phyloP scores from a whole-genome alignment of 2,113 vertebrate species.

The Chaetodon trifascialis region DNA sequence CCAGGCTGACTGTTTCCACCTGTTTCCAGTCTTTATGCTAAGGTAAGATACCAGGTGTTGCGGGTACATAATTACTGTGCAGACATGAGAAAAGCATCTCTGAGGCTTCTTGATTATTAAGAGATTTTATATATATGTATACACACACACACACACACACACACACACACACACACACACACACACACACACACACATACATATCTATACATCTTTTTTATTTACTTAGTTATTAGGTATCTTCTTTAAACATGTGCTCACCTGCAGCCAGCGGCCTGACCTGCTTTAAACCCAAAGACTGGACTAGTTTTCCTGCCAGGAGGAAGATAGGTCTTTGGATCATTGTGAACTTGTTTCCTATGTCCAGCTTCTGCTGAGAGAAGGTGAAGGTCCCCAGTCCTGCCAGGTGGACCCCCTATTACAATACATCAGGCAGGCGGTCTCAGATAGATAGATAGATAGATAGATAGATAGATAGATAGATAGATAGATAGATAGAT shows the following conservation, averaged over 20 bases:
- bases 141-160: too few species aligned
- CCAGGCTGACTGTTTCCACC: too few species aligned
- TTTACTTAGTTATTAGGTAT: too few species aligned
- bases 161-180: too few species aligned
- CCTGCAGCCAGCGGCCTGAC: conserved; percentile 81
- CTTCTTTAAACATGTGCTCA: conserved; percentile 45
- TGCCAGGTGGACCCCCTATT: conserved; percentile 85
- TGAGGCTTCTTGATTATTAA: too few species aligned
- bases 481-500: conserved; percentile 15
- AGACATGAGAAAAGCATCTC: too few species aligned
- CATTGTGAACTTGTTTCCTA: conserved; percentile 76
- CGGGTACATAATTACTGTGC: too few species aligned
- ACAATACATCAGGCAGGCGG: background rate
- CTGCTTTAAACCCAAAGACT: conserved; percentile 82
- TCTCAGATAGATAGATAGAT: background rate
- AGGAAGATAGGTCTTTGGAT: conserved; percentile 84
- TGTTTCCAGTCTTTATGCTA: too few species aligned
- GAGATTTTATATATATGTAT: too few species aligned
- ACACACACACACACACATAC: too few species aligned
- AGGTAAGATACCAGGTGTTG: too few species aligned
- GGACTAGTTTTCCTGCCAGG: conserved; percentile 83
- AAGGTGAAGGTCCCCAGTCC: conserved; percentile 89
- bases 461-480: conserved; percentile 23
- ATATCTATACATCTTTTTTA: too few species aligned
- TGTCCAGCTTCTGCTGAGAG: conserved; percentile 81